phyloP scores from a whole-genome alignment of 2,113 vertebrate species.

The Cisticola juncidis region DNA sequence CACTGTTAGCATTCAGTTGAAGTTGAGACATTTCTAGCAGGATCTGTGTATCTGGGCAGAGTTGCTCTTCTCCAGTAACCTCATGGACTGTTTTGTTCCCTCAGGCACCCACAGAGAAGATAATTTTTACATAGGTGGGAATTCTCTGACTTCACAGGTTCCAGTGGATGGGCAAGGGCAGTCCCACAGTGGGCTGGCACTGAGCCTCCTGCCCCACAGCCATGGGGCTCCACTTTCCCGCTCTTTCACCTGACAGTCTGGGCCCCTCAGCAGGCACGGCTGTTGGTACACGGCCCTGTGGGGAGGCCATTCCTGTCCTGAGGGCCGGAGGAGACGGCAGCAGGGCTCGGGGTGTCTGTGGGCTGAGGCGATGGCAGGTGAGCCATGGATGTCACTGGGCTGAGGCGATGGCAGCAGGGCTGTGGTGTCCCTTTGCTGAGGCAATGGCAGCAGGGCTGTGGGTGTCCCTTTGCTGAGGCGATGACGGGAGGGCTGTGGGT shows the following conservation, averaged over 20 bases:
- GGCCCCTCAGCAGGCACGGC: fast-evolving
- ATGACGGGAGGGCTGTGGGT: background rate
- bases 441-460: fast-evolving
- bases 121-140: background rate
- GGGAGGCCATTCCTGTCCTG: background rate
- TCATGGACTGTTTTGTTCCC: fast-evolving
- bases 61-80: background rate
- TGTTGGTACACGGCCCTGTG: background rate
- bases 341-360: too few relatives aligned
- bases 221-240: fast-evolving
- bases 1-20: fast-evolving
- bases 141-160: fast-evolving
- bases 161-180: background rate
- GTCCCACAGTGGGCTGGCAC: background rate
- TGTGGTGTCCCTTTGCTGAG: background rate
- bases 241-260: fast-evolving
- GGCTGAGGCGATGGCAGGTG: fast-evolving
- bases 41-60: background rate
- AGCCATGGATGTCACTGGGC: fast-evolving
- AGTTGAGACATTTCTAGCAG: background rate
- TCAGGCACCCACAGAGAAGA: background rate
- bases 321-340: background rate
- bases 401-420: fast-evolving
- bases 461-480: too few relatives aligned
- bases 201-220: background rate